A percentile compares a stretch with the other conserved stretches of the same genome.
phyloP scores from a whole-genome alignment of 2,113 vertebrate genomes.

The Chionis minor region DNA sequence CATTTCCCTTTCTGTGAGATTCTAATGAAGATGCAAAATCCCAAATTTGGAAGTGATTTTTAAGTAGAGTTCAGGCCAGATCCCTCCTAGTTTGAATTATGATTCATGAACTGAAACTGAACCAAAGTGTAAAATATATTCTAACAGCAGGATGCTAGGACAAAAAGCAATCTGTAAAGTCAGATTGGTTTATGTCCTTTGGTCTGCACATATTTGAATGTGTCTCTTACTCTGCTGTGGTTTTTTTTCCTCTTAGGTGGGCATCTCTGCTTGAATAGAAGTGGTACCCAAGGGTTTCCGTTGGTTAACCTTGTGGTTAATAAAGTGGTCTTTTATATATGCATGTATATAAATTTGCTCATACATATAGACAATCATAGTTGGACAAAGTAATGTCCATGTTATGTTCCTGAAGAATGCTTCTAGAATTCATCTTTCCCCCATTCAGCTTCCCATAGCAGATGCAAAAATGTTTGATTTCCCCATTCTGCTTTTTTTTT shows the following conservation, averaged over 20 bases:
- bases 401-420: background rate
- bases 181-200: background rate
- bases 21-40: background rate
- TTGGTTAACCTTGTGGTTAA: background rate
- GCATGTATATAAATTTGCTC: rapidly evolving
- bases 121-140: background rate
- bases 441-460: background rate
- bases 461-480: background rate
- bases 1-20: background rate
- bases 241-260: background rate
- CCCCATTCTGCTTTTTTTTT: rapidly evolving
- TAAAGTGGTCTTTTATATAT: background rate
- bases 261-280: background rate
- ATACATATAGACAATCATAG: background rate
- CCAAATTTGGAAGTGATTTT: background rate
- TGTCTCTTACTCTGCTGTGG: background rate
- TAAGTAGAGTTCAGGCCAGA: background rate
- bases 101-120: background rate
- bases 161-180: background rate
- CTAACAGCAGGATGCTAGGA: background rate
- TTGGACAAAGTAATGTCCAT: background rate
- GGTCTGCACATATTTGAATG: background rate
- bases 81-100: background rate
- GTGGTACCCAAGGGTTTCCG: background rate
- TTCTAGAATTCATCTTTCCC: background rate